These are phyloP conservation scores for Scaptomyza flava DNA, from an alignment of 2,888 invertebrate genomes.

Conservation along the genomic window DNA sequence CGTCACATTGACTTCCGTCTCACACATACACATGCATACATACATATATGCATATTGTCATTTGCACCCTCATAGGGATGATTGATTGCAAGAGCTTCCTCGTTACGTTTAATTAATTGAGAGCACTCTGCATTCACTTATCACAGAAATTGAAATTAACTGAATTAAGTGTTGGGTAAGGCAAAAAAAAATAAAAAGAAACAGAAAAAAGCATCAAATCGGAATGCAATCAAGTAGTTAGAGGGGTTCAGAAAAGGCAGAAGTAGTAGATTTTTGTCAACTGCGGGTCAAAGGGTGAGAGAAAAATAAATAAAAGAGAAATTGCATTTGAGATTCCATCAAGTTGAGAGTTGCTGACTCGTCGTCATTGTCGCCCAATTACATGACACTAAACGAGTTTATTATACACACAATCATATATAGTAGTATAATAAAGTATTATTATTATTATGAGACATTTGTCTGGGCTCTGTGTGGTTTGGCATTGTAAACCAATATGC, in stretches of 20 bases:
- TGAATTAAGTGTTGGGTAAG: conserved; percentile 57
- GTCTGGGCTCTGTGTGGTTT: conserved; percentile 17
- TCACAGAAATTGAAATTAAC: conserved; percentile 56
- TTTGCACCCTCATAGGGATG: conserved; percentile 26
- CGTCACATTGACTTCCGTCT: conserved; percentile 48
- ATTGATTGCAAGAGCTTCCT: conserved; percentile 17
- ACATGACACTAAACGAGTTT: conserved; percentile 50
- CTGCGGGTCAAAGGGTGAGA: conserved; percentile 50
- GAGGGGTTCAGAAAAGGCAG: background rate
- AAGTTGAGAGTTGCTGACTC: conserved; percentile 14
- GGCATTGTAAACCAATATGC: conserved; percentile 65
- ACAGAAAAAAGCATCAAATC: conserved; percentile 48
- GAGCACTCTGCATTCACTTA: conserved; percentile 21
- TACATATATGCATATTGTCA: too few species aligned
- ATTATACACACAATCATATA: conserved; percentile 36
- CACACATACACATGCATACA: conserved; percentile 1
- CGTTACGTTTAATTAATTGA: conserved; percentile 54
- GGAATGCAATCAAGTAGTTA: conserved; percentile 45
- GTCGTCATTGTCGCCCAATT: conserved; percentile 53
- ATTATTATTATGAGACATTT: conserved; percentile 34
- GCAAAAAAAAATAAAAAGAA: background rate
- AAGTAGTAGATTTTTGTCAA: conserved; percentile 24
- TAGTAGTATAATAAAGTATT: background rate
- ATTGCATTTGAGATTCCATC: conserved; percentile 8
- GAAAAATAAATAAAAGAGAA: background rate